These are phyloP conservation scores for Turnix velox DNA, from an alignment of 2,113 vertebrate species.

Conservation along the genomic window DNA sequence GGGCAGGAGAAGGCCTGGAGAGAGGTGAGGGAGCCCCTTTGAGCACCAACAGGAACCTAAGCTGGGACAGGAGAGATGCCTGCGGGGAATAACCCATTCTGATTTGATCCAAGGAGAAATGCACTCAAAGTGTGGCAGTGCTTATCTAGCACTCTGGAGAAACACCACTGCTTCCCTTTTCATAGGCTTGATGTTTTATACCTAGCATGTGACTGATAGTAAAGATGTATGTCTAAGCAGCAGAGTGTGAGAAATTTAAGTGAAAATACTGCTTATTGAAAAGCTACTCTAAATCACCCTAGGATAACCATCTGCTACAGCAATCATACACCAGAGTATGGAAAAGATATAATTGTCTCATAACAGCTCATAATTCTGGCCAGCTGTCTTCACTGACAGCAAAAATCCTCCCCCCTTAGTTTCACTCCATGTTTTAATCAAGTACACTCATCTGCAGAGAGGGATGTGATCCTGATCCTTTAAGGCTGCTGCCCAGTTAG, in stretches of 20 bases:
- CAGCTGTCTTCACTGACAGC: background rate
- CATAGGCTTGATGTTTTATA: background rate
- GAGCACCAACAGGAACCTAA: background rate
- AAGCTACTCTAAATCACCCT: background rate
- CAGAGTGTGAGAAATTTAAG: background rate
- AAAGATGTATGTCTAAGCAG: background rate
- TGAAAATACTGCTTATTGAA: background rate
- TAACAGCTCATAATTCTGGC: background rate
- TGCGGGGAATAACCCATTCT: background rate
- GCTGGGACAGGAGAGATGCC: background rate
- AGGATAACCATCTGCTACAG: background rate
- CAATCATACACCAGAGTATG: background rate
- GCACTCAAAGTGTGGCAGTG: background rate
- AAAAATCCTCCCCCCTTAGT: background rate
- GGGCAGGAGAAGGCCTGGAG: background rate
- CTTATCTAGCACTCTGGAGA: background rate
- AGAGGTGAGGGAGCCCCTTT: background rate
- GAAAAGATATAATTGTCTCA: background rate
- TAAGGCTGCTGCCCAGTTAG: background rate
- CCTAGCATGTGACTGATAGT: background rate
- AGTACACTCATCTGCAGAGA: background rate
- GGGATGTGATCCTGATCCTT: background rate
- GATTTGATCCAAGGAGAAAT: background rate
- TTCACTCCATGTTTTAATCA: background rate
- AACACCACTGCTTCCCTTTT: background rate